Conservation (phyloP, 2,888 invertebrate genomes). For the Caradrina clavipalpis region DNA sequence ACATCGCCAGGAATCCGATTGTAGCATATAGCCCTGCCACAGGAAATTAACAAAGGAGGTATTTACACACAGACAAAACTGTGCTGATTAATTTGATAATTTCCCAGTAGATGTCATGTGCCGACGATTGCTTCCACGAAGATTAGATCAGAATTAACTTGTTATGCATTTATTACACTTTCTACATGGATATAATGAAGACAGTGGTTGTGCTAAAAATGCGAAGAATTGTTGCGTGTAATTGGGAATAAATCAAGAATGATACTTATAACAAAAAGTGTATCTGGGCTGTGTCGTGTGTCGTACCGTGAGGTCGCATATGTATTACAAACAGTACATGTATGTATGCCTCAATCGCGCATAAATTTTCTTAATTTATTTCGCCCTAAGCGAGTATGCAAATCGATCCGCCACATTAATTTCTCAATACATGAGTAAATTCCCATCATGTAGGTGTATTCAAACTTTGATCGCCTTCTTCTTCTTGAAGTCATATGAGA, state of each 20-base stretch:
- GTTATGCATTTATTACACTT: constrained; percentile 10
- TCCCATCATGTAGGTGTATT: constrained; percentile 27
- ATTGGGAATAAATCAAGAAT: constrained; percentile 28
- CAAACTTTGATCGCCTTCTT: constrained; percentile 10
- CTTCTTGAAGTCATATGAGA: background rate
- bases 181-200: constrained; percentile 4
- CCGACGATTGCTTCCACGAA: constrained; percentile 23
- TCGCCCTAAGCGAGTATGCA: constrained; percentile 55
- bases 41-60: constrained; percentile 33
- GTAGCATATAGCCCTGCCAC: constrained; percentile 14
- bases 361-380: constrained; percentile 57
- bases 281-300: constrained; percentile 18
- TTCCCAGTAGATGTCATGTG: constrained; percentile 27
- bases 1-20: background rate
- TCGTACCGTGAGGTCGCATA: constrained; percentile 16
- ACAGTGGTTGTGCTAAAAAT: background rate
- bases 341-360: constrained; percentile 36
- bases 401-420: constrained; percentile 54
- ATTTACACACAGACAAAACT: constrained; percentile 20
- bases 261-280: constrained; percentile 21
- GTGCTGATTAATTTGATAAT: constrained; percentile 45
- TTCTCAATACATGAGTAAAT: constrained; percentile 47
- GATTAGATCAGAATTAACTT: constrained; percentile 2
- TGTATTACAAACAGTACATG: constrained; percentile 37
- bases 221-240: constrained; percentile 6